Evolutionary conservation across 1,140 invertebrate species (phyloP).

Genomic region (Drosophila mojavensis): DNA sequence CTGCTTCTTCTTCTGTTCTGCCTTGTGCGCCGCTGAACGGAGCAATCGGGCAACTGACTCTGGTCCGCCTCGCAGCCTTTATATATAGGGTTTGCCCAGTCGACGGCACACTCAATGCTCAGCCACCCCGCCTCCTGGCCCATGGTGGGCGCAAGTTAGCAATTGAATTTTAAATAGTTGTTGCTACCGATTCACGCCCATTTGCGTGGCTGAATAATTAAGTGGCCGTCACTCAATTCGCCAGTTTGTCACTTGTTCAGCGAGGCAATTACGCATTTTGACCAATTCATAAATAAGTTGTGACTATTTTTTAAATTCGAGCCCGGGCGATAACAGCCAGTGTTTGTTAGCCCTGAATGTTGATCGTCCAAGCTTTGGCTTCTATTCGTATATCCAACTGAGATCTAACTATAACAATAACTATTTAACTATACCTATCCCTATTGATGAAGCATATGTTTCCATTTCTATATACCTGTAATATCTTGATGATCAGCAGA

Average conservation of each 20-base stretch:
- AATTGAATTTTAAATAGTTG: constrained; percentile 37
- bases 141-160: neutral
- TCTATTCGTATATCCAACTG: no score
- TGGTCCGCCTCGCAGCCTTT: neutral
- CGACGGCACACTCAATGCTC: neutral
- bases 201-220: constrained; percentile 34
- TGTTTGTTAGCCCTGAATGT: neutral
- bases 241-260: constrained; percentile 15
- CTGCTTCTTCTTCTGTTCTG: neutral
- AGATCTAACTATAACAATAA: no score
- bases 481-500: no score
- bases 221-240: constrained; percentile 11
- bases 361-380: no score
- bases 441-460: no score
- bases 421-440: no score
- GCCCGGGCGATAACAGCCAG: neutral
- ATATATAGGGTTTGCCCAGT: constrained; percentile 12
- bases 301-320: constrained; percentile 3
- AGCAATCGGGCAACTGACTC: constrained; percentile 21
- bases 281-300: constrained; percentile 23
- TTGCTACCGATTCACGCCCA: constrained; percentile 4
- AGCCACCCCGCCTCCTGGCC: neutral
- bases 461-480: no score
- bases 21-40: neutral
- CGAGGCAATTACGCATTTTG: constrained; percentile 16